These are phyloP conservation scores for Ageneiosus marmoratus DNA, from an alignment of 2,113 vertebrate species.

Conservation along the genomic window DNA sequence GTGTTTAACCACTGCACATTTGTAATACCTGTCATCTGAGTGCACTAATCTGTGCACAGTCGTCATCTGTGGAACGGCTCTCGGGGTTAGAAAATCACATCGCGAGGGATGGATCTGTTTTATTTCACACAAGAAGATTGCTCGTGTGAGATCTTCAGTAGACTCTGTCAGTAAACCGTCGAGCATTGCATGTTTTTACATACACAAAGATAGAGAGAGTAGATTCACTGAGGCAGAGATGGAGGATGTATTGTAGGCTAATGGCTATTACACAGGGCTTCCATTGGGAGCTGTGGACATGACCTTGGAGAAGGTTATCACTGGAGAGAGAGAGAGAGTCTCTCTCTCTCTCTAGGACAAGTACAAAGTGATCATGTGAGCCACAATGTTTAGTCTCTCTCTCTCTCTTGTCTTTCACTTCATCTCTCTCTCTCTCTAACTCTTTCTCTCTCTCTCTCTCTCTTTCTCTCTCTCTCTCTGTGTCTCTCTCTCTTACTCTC, in stretches of 20 bases:
- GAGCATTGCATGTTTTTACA: background rate
- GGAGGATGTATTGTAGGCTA: background rate
- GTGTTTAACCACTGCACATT: background rate
- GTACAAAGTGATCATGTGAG: too few relatives aligned
- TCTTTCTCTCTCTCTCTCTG: background rate
- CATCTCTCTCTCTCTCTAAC: background rate
- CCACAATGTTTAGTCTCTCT: background rate
- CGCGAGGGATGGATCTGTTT: background rate
- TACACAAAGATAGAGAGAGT: background rate
- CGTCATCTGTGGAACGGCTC: background rate
- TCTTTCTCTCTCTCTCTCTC: background rate
- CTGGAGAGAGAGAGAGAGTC: background rate
- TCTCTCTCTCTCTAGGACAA: background rate
- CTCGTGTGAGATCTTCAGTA: background rate
- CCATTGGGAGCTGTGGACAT: slow-evolving; percentile 19
- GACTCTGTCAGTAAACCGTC: background rate
- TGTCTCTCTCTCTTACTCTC: background rate
- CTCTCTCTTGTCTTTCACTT: background rate
- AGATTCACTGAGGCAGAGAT: background rate
- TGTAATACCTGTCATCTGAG: background rate
- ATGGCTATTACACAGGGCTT: slow-evolving; percentile 5
- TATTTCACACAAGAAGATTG: background rate
- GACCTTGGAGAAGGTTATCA: background rate
- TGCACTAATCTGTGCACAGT: background rate
- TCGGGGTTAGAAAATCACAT: background rate